phyloP scores from a whole-genome alignment of 2,113 vertebrate species.

The Saimiri boliviensis region DNA sequence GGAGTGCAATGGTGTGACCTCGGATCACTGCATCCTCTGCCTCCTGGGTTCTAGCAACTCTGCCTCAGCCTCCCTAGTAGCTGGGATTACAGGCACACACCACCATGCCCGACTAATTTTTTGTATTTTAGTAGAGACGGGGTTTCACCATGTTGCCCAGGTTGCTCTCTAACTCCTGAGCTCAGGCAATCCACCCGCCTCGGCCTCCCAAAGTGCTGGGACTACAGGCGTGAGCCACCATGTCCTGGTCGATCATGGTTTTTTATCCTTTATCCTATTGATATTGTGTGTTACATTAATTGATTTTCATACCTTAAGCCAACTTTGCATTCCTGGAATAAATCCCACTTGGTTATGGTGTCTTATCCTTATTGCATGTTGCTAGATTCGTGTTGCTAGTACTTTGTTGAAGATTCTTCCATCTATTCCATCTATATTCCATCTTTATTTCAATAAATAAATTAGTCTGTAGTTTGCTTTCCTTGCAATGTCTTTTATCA shows the following conservation, averaged over 20 bases:
- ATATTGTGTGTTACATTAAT: not conserved
- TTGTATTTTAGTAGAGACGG: too few relatives aligned
- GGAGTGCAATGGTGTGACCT: too few relatives aligned
- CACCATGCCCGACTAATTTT: too few relatives aligned
- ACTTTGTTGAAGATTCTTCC: not conserved
- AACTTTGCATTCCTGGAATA: slow-evolving; percentile 47
- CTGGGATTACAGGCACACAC: too few relatives aligned
- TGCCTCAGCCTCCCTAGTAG: too few relatives aligned
- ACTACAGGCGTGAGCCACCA: too few relatives aligned
- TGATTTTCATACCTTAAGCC: slow-evolving; percentile 36
- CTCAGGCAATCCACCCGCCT: too few relatives aligned
- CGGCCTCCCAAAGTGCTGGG: too few relatives aligned
- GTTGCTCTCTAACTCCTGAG: too few relatives aligned
- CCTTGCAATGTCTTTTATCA: not conserved
- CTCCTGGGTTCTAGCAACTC: too few relatives aligned
- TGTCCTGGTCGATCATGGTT: not conserved
- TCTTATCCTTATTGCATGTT: not conserved
- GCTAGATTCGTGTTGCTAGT: not conserved
- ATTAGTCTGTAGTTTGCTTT: not conserved
- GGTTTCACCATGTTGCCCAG: too few relatives aligned
- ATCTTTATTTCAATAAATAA: not conserved
- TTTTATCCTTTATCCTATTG: slow-evolving; percentile 20
- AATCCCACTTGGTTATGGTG: not conserved
- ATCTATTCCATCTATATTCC: not conserved
- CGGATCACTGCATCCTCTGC: too few relatives aligned